A percentile compares a stretch with the other conserved stretches of the same genome.
These are phyloP conservation scores for Ophion ventricosus DNA, from an alignment of 2,888 invertebrate species.

Conservation along the genomic window DNA sequence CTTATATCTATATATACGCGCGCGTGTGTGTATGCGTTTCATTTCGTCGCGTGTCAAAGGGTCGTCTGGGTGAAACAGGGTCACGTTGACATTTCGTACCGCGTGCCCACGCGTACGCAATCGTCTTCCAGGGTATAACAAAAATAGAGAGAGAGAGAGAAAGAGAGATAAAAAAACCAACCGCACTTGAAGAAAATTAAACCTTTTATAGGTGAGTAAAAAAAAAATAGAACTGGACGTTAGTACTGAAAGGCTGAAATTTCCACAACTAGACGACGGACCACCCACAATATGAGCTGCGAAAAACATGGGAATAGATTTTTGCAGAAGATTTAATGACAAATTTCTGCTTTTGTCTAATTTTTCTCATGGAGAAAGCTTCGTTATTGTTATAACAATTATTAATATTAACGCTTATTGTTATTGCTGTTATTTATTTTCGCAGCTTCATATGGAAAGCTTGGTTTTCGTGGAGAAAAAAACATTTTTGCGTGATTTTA, in stretches of 20 bases:
- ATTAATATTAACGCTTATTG: no score
- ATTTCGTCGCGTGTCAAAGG: conserved; percentile 75
- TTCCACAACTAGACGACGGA: neutral
- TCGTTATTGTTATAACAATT: no score
- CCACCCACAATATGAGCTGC: neutral
- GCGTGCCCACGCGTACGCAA: conserved; percentile 71
- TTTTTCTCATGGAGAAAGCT: no score
- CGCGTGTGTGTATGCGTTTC: conserved; percentile 67
- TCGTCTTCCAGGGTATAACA: conserved; percentile 24
- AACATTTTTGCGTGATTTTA: no score
- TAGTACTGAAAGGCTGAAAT: neutral
- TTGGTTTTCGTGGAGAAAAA: no score
- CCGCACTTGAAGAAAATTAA: conserved; percentile 31
- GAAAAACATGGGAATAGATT: neutral
- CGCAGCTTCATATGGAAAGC: neutral
- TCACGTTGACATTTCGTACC: conserved; percentile 72
- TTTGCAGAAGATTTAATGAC: neutral
- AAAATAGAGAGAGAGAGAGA: no score
- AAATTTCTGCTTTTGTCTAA: no score
- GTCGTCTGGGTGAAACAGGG: conserved; percentile 73
- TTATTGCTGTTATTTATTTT: neutral
- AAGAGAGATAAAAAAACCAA: conserved; percentile 29
- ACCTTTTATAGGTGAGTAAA: conserved; percentile 23
- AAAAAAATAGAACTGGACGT: conserved; percentile 2
- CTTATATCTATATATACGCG: neutral